Evolutionary conservation across 2,113 vertebrate species (phyloP).

Genomic region (Camelus bactrianus): DNA sequence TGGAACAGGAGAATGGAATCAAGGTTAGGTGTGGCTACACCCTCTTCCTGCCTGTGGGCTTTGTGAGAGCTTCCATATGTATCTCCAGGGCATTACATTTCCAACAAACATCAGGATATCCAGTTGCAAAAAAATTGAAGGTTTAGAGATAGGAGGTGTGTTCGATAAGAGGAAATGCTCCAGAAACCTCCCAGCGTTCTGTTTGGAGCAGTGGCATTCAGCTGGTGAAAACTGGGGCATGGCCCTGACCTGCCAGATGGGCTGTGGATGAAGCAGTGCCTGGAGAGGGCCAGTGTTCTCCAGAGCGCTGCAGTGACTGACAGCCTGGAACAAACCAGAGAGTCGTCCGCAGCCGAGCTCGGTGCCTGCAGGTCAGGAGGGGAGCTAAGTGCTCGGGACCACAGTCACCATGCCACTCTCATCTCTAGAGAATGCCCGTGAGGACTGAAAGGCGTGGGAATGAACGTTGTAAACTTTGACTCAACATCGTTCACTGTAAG

Average conservation of each 20-base stretch:
- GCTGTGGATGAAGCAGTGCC: no score
- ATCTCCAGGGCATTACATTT: neutral
- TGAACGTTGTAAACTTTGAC: neutral
- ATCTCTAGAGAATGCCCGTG: neutral
- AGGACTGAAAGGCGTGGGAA: neutral
- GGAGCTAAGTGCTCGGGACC: neutral
- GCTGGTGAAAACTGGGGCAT: neutral
- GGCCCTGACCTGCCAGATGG: neutral
- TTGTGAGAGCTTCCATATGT: neutral
- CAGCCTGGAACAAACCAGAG: neutral
- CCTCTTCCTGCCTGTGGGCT: neutral
- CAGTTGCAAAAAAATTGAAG: neutral
- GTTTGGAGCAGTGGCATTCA: neutral
- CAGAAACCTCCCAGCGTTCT: neutral
- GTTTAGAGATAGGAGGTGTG: neutral
- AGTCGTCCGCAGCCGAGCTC: neutral
- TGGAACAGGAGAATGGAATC: neutral
- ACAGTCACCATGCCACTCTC: neutral
- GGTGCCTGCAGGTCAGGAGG: neutral
- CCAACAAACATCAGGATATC: neutral
- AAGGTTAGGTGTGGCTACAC: neutral
- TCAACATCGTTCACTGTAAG: neutral
- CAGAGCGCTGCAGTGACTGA: neutral
- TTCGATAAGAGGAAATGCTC: neutral
- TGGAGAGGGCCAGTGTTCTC: neutral